A percentile compares a stretch with the other conserved stretches of the same genome.
Conservation (phyloP, 1,140 invertebrate genomes). For the Ericerus pela region DNA sequence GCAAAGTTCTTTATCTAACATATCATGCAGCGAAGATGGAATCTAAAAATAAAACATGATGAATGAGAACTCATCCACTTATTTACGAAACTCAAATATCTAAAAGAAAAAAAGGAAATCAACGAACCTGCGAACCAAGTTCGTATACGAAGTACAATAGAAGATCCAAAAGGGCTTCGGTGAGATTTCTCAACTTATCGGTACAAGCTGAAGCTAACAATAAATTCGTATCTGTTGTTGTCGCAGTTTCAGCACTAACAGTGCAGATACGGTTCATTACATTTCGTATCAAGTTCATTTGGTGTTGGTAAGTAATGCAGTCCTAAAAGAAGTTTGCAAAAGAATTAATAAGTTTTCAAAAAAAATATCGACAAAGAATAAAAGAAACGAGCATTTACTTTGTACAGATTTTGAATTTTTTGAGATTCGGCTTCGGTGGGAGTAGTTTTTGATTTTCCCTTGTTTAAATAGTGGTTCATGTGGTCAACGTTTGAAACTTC, state of each 20-base stretch:
- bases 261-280: conserved; percentile 46
- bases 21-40: conserved; percentile 36
- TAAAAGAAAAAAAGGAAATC: neutral
- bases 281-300: conserved; percentile 56
- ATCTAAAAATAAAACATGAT: conserved; percentile 20
- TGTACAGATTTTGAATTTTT: conserved; percentile 62
- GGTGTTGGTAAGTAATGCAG: conserved; percentile 61
- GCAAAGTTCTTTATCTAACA: conserved; percentile 43
- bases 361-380: neutral
- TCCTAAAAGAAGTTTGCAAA: conserved; percentile 36
- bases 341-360: neutral
- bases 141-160: conserved; percentile 48
- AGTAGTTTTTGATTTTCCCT: conserved; percentile 39
- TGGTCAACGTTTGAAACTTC: conserved; percentile 63
- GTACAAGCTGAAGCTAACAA: conserved; percentile 42
- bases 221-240: conserved; percentile 17
- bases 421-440: conserved; percentile 37
- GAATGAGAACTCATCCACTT: neutral
- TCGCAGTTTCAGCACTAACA: neutral
- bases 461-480: conserved; percentile 61
- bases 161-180: conserved; percentile 63
- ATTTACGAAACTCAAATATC: neutral
- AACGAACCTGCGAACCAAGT: conserved; percentile 36
- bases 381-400: conserved; percentile 36
- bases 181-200: conserved; percentile 62